Evolutionary conservation across 1,140 invertebrate genomes (phyloP).

Genomic region (Ctenoplectra terminalis): DNA sequence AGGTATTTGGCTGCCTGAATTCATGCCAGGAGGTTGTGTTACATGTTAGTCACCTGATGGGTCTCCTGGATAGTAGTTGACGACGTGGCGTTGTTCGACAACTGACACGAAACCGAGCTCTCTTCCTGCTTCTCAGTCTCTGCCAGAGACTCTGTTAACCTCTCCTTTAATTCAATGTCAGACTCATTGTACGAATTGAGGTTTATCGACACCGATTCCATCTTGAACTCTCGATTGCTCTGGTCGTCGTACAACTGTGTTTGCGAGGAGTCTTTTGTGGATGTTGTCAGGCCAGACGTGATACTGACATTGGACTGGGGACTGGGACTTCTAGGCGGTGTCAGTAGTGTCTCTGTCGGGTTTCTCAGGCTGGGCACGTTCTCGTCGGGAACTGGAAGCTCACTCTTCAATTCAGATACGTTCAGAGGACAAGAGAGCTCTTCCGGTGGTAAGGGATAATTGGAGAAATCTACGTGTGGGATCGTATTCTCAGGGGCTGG

Average conservation of each 20-base stretch:
- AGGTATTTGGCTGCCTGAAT: constrained; percentile 64
- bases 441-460: constrained; percentile 64
- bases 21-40: constrained; percentile 79
- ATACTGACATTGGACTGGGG: constrained; percentile 49
- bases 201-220: constrained; percentile 67
- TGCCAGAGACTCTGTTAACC: constrained; percentile 66
- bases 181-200: constrained; percentile 73
- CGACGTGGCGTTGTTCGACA: constrained; percentile 65
- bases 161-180: constrained; percentile 72
- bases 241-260: constrained; percentile 57
- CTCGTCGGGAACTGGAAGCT: constrained; percentile 40
- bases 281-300: constrained; percentile 56
- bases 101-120: constrained; percentile 66
- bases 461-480: constrained; percentile 30
- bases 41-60: constrained; percentile 80
- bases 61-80: constrained; percentile 66
- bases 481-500: constrained; percentile 30
- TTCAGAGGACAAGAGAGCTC: constrained; percentile 58
- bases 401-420: constrained; percentile 9
- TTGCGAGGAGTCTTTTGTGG: constrained; percentile 70
- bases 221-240: constrained; percentile 68
- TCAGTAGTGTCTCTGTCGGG: constrained; percentile 63
- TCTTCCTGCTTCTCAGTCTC: constrained; percentile 64
- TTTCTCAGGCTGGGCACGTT: constrained; percentile 32
- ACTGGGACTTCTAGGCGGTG: constrained; percentile 68